Evolutionary conservation across 1,140 invertebrate species (phyloP), one percentile per base, ranked within the genome.

Genomic region (Drosophila saltans): DNA sequence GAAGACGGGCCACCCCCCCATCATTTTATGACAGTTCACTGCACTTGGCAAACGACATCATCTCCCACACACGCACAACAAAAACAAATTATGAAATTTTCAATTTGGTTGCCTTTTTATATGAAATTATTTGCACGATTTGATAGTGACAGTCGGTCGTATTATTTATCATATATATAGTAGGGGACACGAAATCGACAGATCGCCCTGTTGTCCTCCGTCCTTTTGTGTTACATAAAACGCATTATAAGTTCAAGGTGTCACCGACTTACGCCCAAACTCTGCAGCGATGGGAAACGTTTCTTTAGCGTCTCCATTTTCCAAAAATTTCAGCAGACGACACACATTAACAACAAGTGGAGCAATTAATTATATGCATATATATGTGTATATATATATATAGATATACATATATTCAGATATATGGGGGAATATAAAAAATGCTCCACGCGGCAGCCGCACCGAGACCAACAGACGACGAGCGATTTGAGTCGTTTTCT

Each of bases 231-330:
- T 86, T 86, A 86, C 63, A 86, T 86, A 88, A 88, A 64, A 30
- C 6, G 45, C 45, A 52, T 52, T 52, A 9, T 26, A 21, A 56
- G 56, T 66, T 28, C 73, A 66, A 69, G 55, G 70, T 66, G 58
- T 36, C 55, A 48, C 36, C 58, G 28, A 92, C 92, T 92, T 92
- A 92, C 92, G 72, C 92, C 92, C 65, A 92, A 82, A 85, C 92
- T 92, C 75, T 92, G 83, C 66, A 92, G 78, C 73, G 92, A 92
- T 57, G 92, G 92, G 72, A 92, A 92, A 55, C 91, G 89, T 84
- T 92, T 92, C 63, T 92, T 92, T 16, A 92, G 70, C 43, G 90
- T 91, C 64, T 92, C 72, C 91, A 92, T 92, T 76, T 66, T 45
- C 45, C 45, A 52, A 52, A 52, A 3, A 16, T 16, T 16, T 52